Evolutionary conservation across 2,113 vertebrate species (phyloP), one percentile per base, ranked within the genome.

Genomic region (Varanus salvator): DNA sequence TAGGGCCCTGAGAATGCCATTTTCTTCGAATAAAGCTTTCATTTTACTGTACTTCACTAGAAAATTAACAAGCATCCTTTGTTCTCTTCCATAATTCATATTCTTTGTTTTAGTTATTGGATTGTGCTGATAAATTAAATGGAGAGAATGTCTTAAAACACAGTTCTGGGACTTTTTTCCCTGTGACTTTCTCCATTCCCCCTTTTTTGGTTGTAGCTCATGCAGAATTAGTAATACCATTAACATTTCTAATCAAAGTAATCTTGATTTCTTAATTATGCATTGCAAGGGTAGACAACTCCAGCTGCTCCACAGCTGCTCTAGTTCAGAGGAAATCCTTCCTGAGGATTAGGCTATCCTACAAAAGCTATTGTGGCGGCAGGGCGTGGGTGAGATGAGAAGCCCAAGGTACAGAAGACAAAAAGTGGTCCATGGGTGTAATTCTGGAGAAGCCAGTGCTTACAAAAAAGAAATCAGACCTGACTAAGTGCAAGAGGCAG

Each of bases 61-160:
- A 96, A 93, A 96, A 97, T 97, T 95, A 97, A 96, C 96, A 96
- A 96, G 95, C 93, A 93, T 90, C 95, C 93, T 93, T 95, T 38
- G 0, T 95, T 87, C 97, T 97, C 91, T 95, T 97, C 94, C 97
- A 96, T 97, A 96, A 97, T 97, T 96, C 95, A 97, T 97, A 96
- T 95, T 95, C 95, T 97, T 97, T 97, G 96, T 97, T 96, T 97
- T 96, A 97, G 95, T 93, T 95, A 95, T 92, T 94, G 95, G 96
- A 94, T 94, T 89, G 92, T 94, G 91, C 84, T 93, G 88, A 90
- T 93, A 95, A 95, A 95, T 96, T 93, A 92, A 95, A 93, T 90
- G 94, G 94, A 80, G 82, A 31, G 72, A 38, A 85, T 23, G 93
- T 95, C 97, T 97, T 97, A 95, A 93, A 95, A 90, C 50, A 88